Evolutionary conservation across 2,797 vertebrate species (phyloP).

Genomic region (Crenichthys baileyi): DNA sequence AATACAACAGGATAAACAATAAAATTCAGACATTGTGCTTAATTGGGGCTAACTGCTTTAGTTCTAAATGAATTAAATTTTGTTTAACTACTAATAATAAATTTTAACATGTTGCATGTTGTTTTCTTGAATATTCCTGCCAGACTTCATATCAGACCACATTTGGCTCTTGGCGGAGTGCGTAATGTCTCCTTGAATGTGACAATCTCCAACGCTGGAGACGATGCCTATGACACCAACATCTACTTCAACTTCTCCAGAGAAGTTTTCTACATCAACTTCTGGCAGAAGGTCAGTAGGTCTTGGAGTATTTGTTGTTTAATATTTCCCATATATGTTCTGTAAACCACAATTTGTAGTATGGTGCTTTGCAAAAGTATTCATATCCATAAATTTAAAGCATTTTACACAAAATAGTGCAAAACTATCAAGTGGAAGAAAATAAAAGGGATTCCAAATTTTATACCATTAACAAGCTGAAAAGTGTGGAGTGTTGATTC

Average conservation of each 20-base stretch:
- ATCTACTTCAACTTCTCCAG: conserved; percentile 96
- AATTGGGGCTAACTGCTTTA: not conserved
- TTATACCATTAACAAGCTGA: not conserved
- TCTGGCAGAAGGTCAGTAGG: conserved; percentile 95
- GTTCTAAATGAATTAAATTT: not conserved
- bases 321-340: conserved; percentile 31
- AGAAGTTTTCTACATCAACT: conserved; percentile 98
- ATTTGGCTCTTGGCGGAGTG: conserved; percentile 94
- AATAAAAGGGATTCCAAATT: not conserved
- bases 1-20: not conserved
- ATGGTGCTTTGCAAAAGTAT: not conserved
- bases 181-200: conserved; percentile 94
- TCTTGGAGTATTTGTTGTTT: conserved; percentile 55
- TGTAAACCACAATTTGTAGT: not conserved
- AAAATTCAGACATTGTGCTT: not conserved
- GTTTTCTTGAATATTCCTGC: conserved; percentile 25
- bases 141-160: conserved; percentile 77
- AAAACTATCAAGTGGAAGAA: not conserved
- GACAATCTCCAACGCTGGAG: conserved; percentile 91
- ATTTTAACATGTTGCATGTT: not conserved
- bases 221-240: conserved; percentile 96
- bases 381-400: not conserved
- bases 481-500: not conserved
- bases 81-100: not conserved
- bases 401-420: not conserved